Evolutionary conservation across 2,113 vertebrate species (phyloP).

Genomic region (Tachuris rubrigastra): DNA sequence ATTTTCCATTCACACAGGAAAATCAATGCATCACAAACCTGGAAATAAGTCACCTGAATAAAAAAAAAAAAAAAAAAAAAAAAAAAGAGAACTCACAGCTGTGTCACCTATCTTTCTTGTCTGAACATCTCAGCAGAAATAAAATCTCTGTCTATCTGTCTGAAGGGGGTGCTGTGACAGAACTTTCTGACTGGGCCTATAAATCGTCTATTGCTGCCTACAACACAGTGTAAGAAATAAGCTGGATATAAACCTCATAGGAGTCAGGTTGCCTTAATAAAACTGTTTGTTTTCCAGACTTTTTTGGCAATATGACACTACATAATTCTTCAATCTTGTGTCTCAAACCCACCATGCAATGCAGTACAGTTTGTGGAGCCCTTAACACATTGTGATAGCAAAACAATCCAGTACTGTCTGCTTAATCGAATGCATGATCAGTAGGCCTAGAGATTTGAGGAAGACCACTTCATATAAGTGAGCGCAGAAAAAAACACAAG

Average conservation of each 20-base stretch:
- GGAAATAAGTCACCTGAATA: neutral
- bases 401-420: neutral
- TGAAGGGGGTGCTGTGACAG: neutral
- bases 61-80: neutral
- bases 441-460: neutral
- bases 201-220: neutral
- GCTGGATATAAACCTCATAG: neutral
- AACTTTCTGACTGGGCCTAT: neutral
- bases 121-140: neutral
- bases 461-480: neutral
- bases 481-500: neutral
- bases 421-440: neutral
- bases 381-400: neutral
- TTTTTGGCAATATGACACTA: neutral
- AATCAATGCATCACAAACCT: neutral
- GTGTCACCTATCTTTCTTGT: neutral
- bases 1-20: neutral
- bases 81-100: neutral
- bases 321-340: neutral
- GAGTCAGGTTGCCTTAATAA: neutral
- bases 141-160: neutral
- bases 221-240: neutral
- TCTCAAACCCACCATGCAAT: neutral
- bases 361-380: neutral
- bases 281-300: neutral